Base-by-base conservation (phyloP, 1,140 invertebrate genomes). In the Drosophila pallidifrons region DNA sequence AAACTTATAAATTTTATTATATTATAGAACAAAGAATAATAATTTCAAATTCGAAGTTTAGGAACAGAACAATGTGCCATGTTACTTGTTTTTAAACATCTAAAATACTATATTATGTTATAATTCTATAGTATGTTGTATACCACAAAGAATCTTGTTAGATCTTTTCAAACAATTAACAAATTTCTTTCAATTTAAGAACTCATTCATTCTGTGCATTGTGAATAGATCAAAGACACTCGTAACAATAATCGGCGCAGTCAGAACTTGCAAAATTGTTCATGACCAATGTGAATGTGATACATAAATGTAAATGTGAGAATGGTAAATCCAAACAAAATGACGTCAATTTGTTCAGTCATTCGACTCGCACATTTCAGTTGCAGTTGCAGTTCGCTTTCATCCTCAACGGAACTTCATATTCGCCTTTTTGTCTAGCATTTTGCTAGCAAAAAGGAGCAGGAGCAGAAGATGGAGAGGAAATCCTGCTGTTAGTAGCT, bases 271-370 rank as follows among this genome's bases (percentile, higher is more conserved):
- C 28, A 1, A 25, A 35, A 10, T 54, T n/a, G n/a, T 43, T 51
- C 13, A 54, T 54, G 51, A 30, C 28, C 13, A 54, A 54, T 35
- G 13, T 7, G n/a, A 54, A 54, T 54, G 28, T 7, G 25, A 30
- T 7, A 32, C 7, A 3, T 32, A 32, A 52, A 52, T 52, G 28
- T 6, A 11, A 52, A 52, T 52, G 25, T 5, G 20, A 25, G 20
- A 30, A 52, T 13, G 5, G 11, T 52, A 47, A 61, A 46, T 38
- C 32, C 64, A 67, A 67, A 47, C 67, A 70, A 63, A 70, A 54
- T 61, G 47, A 70, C 47, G 57, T 70, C 67, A 70, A 70, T 70
- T 70, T 70, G 67, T 70, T 54, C 58, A 70, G 47, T 70, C 58
- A 63, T 61, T 63, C 58, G 58, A 25, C 54, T 61, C 38, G 6